phyloP scores from a whole-genome alignment of 2,113 vertebrate genomes.

The Excalfactoria chinensis region DNA sequence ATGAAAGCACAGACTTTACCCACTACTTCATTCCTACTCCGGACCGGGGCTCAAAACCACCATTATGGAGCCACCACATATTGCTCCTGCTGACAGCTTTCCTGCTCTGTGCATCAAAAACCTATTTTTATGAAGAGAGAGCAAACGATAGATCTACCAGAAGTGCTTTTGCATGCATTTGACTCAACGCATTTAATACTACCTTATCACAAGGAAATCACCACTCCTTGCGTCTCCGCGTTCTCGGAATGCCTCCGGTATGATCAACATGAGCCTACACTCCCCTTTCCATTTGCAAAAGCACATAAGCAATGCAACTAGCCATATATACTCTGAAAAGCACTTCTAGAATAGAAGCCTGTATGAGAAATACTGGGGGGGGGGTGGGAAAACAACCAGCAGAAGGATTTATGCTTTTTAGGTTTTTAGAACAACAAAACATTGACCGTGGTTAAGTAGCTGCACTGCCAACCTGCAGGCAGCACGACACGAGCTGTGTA shows the following conservation, averaged over 20 bases:
- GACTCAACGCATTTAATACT: no score
- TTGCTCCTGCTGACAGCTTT: not conserved
- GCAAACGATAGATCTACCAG: not conserved
- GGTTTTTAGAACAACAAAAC: not conserved
- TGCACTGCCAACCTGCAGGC: not conserved
- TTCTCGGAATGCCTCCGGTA: not conserved
- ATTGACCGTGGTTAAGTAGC: not conserved
- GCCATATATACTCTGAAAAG: not conserved
- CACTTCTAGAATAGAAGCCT: not conserved
- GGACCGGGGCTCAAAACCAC: not conserved
- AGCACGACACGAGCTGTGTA: not conserved
- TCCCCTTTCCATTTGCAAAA: not conserved
- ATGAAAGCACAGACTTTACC: not conserved
- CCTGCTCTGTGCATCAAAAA: not conserved
- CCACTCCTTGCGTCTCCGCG: not conserved
- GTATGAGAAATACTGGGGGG: not conserved
- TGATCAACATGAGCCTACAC: no score
- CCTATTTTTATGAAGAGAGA: not conserved
- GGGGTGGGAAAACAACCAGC: not conserved
- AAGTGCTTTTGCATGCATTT: not conserved
- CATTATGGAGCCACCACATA: not conserved
- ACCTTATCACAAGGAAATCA: not conserved
- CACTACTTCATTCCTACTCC: not conserved
- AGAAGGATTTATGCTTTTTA: not conserved
- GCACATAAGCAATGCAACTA: not conserved